These are phyloP conservation scores for Andrena bucephala DNA, from an alignment of 2,888 invertebrate genomes.

Conservation along the genomic window DNA sequence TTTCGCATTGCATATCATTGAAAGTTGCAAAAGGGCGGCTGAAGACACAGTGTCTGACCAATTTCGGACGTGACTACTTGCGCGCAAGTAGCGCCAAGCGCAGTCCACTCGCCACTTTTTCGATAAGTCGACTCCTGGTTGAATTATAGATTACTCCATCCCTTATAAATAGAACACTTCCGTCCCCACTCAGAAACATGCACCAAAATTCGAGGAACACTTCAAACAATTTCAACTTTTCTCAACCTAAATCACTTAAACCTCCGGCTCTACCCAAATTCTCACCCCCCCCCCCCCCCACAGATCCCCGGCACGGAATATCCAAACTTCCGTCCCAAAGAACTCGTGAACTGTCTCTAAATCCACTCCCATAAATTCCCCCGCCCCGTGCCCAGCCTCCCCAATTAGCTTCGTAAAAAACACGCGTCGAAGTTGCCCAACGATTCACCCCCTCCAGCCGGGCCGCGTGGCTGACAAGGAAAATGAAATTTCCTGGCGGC, in stretches of 20 bases:
- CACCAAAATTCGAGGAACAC: too few relatives aligned
- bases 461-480: constrained; percentile 27
- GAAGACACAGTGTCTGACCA: constrained; percentile 42
- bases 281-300: background rate
- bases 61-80: constrained; percentile 45
- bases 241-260: background rate
- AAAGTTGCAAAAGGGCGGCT: background rate
- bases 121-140: too few relatives aligned
- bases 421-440: constrained; percentile 34
- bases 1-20: background rate
- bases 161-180: too few relatives aligned
- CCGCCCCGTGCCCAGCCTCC: background rate
- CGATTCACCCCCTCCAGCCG: background rate
- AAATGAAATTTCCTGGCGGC: constrained; percentile 51
- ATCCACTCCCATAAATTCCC: background rate
- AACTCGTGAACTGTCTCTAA: constrained; percentile 25
- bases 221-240: too few relatives aligned
- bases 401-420: constrained; percentile 50
- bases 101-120: too few relatives aligned
- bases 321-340: background rate
- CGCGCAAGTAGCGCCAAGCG: background rate
- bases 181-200: too few relatives aligned
- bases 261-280: background rate
- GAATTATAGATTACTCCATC: too few relatives aligned
- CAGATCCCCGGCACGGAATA: background rate